A percentile compares a stretch with the other conserved stretches of the same genome.
phyloP scores from a whole-genome alignment of 2,797 vertebrate genomes.

The Periparus ater region DNA sequence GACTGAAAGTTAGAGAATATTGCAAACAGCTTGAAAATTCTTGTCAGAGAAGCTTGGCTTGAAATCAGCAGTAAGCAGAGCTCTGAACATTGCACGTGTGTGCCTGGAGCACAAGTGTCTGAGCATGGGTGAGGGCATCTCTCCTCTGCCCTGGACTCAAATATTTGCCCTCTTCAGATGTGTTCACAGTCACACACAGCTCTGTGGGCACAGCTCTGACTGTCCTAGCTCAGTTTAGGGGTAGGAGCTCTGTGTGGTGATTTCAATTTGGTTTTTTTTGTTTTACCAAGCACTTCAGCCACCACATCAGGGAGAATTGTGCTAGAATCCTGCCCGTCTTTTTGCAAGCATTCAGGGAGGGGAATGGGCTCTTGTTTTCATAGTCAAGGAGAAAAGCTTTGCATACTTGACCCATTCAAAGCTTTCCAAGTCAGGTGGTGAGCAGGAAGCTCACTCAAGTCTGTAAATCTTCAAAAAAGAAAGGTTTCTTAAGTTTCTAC shows the following conservation, averaged over 20 bases:
- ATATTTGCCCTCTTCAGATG: neutral
- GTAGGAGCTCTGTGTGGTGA: neutral
- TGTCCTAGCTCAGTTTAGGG: neutral
- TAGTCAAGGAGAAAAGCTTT: neutral
- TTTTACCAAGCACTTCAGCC: neutral
- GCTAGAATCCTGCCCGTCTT: neutral
- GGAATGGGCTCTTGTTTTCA: neutral
- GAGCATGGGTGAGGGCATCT: neutral
- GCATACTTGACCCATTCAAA: neutral
- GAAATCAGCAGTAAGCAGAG: neutral
- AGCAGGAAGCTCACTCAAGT: neutral
- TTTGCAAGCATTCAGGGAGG: neutral
- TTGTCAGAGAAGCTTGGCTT: neutral
- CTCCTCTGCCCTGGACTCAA: neutral
- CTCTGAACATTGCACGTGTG: rapidly evolving
- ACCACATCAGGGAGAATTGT: neutral
- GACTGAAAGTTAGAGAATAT: neutral
- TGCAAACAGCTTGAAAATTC: neutral
- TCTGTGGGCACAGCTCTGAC: neutral
- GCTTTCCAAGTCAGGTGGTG: neutral
- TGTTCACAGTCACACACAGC: neutral
- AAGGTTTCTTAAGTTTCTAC: neutral
- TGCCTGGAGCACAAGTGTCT: neutral
- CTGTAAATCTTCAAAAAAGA: neutral
- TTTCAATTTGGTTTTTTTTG: neutral